Evolutionary conservation across 2,797 vertebrate species (phyloP).

Genomic region (Myioborus melanocephalus): DNA sequence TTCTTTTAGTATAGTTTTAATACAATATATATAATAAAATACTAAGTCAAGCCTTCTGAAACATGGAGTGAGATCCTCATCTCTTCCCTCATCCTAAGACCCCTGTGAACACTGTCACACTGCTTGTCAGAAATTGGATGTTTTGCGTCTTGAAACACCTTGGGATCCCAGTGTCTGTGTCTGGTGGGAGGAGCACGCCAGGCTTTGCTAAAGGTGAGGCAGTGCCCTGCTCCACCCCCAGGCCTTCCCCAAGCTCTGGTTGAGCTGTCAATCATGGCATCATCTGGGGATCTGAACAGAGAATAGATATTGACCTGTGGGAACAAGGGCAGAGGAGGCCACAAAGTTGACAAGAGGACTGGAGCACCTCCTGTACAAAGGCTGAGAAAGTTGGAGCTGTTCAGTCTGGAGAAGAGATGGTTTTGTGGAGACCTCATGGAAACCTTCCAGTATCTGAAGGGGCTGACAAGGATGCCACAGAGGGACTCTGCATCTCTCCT

Average conservation of each 20-base stretch:
- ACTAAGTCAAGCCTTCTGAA: too few relatives aligned
- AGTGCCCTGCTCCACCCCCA: not conserved
- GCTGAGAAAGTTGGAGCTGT: not conserved
- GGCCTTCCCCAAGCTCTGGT: too few relatives aligned
- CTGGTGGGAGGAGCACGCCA: not conserved
- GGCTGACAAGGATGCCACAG: fast-evolving
- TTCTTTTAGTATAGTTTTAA: too few relatives aligned
- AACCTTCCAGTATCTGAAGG: not conserved
- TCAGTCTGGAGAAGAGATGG: not conserved
- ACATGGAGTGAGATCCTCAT: too few relatives aligned
- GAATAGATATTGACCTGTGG: not conserved
- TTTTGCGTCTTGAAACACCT: not conserved
- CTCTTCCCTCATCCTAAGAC: too few relatives aligned
- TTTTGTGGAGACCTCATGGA: not conserved
- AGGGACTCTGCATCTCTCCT: not conserved
- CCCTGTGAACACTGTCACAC: too few relatives aligned
- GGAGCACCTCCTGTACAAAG: not conserved
- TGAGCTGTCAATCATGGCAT: not conserved
- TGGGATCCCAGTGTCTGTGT: not conserved
- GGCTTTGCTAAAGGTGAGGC: not conserved
- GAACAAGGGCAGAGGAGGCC: not conserved
- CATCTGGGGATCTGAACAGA: not conserved
- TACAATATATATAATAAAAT: too few relatives aligned
- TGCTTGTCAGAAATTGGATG: not conserved
- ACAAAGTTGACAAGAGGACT: not conserved